phyloP scores from a whole-genome alignment of 2,797 vertebrate species.

The Poeciliopsis turneri region DNA sequence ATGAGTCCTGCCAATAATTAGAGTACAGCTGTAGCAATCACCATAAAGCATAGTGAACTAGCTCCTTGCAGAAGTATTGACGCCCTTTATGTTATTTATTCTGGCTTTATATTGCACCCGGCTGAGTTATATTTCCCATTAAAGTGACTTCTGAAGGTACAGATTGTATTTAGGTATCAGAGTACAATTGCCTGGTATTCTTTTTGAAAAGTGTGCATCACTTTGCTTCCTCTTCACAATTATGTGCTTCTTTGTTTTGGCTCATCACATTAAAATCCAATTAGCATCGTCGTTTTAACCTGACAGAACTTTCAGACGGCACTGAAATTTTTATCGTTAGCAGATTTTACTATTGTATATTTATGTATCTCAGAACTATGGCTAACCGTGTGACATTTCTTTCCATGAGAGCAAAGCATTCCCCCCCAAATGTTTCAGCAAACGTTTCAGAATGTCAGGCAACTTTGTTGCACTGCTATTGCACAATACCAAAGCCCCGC shows the following conservation, averaged over 20 bases:
- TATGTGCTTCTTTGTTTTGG: too few relatives aligned
- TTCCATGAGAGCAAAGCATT: neutral
- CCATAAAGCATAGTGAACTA: neutral
- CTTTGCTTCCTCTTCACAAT: neutral
- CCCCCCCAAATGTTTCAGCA: neutral
- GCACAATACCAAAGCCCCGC: slow-evolving; percentile 62
- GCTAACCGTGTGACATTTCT: neutral
- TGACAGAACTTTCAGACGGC: neutral
- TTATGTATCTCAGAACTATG: neutral
- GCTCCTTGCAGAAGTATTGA: neutral
- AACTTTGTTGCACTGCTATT: slow-evolving; percentile 49
- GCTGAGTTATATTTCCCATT: neutral
- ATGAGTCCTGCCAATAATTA: neutral
- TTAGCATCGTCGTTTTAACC: neutral
- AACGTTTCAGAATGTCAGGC: neutral
- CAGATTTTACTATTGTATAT: neutral
- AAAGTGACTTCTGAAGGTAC: neutral
- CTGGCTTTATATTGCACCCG: neutral
- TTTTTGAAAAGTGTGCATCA: neutral
- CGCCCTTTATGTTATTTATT: neutral
- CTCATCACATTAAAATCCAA: neutral
- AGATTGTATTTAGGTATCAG: neutral
- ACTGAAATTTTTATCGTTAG: neutral
- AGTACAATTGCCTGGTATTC: too few relatives aligned
- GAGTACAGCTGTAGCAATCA: neutral